Evolutionary conservation across 2,113 vertebrate genomes (phyloP), one percentile per base, ranked within the genome.

Genomic region (Illadopsis cleaveri): DNA sequence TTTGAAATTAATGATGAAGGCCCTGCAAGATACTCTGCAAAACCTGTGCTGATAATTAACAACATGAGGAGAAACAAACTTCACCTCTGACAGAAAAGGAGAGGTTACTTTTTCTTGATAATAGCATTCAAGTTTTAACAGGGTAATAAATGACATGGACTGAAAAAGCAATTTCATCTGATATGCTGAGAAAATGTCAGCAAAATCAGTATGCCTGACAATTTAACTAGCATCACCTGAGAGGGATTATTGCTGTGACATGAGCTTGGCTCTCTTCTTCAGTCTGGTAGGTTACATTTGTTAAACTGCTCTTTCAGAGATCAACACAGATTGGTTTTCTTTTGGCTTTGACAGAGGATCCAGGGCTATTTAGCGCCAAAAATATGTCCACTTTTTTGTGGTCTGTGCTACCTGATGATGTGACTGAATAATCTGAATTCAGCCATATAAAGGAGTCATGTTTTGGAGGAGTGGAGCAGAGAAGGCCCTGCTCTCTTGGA

Each of bases 401-500:
- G 9, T 45, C 22, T 37, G 31, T 22, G 5, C 30, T 90, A 44
- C 18, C n/a, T 71, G 40, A 10, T 35, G 20, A 66, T 2, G 2
- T 31, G 7, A 37, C 8, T 50, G 45, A 51, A 12, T 28, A 48
- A 30, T n/a, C 25, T 57, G 25, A 62, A 53, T 80, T 76, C n/a
- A 87, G 9, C 7, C 3, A 3, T 20, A 4, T 14, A 37, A 80
- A 11, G 16, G 6, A 65, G 8, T 1, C 2, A 15, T 10, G 7
- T 15, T 82, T 88, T 79, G 17, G 31, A 68, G 40, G 19, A 75
- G 75, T 14, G 2, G 18, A 79, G 40, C 4, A 72, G 68, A 85
- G 22, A 18, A 79, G 56, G 12, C 4, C 62, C 37, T 72, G 13
- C 4, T 72, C 2, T 70, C 50, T 48, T 57, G 37, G 58, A 44